These are phyloP conservation scores for Heliangelus exortis DNA, from an alignment of 2,797 vertebrate species.

Conservation along the genomic window DNA sequence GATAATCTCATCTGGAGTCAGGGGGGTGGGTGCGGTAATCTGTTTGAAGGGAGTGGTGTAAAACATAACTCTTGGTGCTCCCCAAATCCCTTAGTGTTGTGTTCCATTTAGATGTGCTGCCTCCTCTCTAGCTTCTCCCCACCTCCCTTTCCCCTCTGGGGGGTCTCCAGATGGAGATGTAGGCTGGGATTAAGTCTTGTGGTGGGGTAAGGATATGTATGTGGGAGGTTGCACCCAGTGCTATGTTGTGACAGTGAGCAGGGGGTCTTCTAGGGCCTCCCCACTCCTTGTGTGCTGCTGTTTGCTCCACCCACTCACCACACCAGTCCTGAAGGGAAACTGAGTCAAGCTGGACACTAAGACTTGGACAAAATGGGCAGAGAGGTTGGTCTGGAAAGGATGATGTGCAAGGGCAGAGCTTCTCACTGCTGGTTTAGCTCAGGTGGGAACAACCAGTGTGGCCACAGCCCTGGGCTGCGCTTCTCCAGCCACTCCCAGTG, in stretches of 20 bases:
- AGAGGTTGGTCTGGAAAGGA: not conserved
- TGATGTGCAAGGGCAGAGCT: not conserved
- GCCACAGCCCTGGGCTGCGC: not conserved
- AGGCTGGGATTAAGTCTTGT: not conserved
- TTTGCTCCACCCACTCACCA: not conserved
- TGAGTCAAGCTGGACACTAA: not conserved
- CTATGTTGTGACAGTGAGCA: not conserved
- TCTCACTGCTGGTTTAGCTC: accelerated
- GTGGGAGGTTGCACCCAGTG: not conserved
- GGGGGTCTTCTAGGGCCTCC: not conserved
- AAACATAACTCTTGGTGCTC: not conserved
- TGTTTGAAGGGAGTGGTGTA: not conserved
- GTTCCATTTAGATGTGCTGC: not conserved
- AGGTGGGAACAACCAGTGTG: not conserved
- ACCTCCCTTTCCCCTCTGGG: not conserved
- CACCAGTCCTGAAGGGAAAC: not conserved
- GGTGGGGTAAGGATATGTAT: not conserved
- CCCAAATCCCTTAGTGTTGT: not conserved
- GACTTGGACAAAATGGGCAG: not conserved
- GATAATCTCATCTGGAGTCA: not conserved
- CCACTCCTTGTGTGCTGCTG: not conserved
- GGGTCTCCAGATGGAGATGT: not conserved
- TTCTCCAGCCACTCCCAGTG: not conserved
- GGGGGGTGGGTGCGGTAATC: not conserved
- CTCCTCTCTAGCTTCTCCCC: not conserved